These are phyloP conservation scores for Leontopithecus rosalia DNA, from an alignment of 2,797 vertebrate genomes.

Conservation along the genomic window DNA sequence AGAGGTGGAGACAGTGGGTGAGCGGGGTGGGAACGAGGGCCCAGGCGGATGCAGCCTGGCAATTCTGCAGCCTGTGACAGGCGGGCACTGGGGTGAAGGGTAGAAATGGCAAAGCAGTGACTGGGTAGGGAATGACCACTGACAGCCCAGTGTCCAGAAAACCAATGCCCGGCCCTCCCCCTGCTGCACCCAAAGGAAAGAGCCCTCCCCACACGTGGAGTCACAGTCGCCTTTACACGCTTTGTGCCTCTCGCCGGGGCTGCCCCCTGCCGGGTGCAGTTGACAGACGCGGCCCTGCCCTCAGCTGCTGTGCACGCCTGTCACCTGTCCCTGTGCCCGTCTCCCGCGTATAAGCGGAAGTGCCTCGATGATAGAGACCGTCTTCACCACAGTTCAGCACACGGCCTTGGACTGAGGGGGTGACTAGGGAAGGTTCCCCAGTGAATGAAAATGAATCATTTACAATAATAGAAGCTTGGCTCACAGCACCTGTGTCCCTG, in stretches of 20 bases:
- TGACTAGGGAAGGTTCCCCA: background rate
- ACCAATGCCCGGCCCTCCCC: rapidly evolving
- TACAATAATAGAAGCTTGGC: background rate
- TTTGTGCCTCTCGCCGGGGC: no score
- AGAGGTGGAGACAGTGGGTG: rapidly evolving
- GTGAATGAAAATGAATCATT: background rate
- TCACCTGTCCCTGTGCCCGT: no score
- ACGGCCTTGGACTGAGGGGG: no score
- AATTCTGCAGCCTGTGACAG: background rate
- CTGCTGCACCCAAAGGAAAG: rapidly evolving
- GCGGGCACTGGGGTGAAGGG: background rate
- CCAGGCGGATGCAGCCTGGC: background rate
- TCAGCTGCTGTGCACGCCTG: background rate
- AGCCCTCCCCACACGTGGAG: rapidly evolving
- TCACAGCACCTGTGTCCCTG: rapidly evolving
- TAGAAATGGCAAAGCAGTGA: rapidly evolving
- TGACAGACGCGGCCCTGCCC: background rate
- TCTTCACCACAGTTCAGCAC: rapidly evolving
- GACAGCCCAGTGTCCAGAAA: background rate
- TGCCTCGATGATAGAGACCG: background rate
- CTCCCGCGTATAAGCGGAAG: rapidly evolving
- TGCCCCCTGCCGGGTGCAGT: background rate
- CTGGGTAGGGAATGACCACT: rapidly evolving
- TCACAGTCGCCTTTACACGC: background rate
- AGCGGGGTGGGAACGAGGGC: background rate